Evolutionary conservation across 2,888 invertebrate species (phyloP).

Genomic region (Acleris laterana): DNA sequence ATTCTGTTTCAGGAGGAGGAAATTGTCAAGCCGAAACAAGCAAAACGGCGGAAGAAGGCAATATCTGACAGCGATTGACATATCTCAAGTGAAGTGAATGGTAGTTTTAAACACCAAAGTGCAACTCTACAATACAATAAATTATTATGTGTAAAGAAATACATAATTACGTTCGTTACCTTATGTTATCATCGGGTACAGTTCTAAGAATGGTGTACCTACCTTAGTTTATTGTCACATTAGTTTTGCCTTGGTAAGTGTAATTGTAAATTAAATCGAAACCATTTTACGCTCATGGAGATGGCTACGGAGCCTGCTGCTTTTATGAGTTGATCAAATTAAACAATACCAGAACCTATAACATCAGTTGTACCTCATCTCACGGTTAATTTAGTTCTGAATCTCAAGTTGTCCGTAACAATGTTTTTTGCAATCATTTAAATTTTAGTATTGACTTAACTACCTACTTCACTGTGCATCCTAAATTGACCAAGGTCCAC

Average conservation of each 20-base stretch:
- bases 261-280: slow-evolving; percentile 27
- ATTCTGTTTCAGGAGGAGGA: slow-evolving; percentile 89
- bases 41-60: slow-evolving; percentile 95
- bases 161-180: slow-evolving; percentile 55
- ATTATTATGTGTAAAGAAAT: slow-evolving; percentile 55
- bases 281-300: slow-evolving; percentile 25
- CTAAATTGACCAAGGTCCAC: too few relatives aligned
- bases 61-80: slow-evolving; percentile 97
- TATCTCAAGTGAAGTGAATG: slow-evolving; percentile 69
- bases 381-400: too few relatives aligned
- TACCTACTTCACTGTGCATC: too few relatives aligned
- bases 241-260: slow-evolving; percentile 47
- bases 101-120: slow-evolving; percentile 81
- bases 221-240: slow-evolving; percentile 57
- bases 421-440: too few relatives aligned
- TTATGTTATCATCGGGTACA: slow-evolving; percentile 62
- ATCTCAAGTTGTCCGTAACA: too few relatives aligned
- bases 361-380: slow-evolving; percentile 3
- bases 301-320: slow-evolving; percentile 13
- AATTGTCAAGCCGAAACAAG: slow-evolving; percentile 94
- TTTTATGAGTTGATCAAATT: slow-evolving; percentile 12
- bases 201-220: slow-evolving; percentile 73
- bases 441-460: too few relatives aligned
- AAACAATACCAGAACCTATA: neutral
- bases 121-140: slow-evolving; percentile 80